Conservation (phyloP, 2,113 vertebrate species). For the Lophochroa leadbeateri region DNA sequence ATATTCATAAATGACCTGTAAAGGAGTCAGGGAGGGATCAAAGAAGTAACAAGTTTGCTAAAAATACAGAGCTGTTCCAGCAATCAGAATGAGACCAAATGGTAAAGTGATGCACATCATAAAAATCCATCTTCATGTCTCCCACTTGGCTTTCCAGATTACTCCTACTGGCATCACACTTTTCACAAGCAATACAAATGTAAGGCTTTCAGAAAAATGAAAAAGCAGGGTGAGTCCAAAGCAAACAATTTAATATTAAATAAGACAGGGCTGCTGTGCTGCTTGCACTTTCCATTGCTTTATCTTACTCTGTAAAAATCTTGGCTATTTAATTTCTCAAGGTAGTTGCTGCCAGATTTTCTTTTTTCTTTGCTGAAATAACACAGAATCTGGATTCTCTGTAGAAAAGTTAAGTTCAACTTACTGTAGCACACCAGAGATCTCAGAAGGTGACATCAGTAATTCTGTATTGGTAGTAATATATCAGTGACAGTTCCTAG, state of each 20-base stretch:
- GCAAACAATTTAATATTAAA: not conserved
- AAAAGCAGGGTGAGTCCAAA: not conserved
- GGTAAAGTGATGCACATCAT: not conserved
- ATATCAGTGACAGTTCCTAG: not conserved
- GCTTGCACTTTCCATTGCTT: not conserved
- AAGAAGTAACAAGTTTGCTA: not conserved
- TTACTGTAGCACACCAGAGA: not conserved
- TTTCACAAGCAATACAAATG: not conserved
- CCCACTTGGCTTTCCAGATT: not conserved
- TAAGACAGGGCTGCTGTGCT: not conserved
- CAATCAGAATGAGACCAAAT: not conserved
- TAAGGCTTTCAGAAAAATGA: not conserved
- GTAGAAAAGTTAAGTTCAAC: not conserved
- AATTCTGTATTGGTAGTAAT: not conserved
- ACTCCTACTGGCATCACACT: not conserved
- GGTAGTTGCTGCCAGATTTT: not conserved
- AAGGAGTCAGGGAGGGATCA: not conserved
- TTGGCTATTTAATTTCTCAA: not conserved
- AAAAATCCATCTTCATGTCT: not conserved
- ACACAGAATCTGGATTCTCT: not conserved
- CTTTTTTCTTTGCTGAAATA: not conserved
- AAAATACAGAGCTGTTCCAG: not conserved
- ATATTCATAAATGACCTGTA: not conserved
- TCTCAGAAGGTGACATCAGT: not conserved
- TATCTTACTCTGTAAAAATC: constrained; percentile 10